These are phyloP conservation scores for Bradypus variegatus DNA, from an alignment of 2,797 vertebrate species.

Conservation along the genomic window DNA sequence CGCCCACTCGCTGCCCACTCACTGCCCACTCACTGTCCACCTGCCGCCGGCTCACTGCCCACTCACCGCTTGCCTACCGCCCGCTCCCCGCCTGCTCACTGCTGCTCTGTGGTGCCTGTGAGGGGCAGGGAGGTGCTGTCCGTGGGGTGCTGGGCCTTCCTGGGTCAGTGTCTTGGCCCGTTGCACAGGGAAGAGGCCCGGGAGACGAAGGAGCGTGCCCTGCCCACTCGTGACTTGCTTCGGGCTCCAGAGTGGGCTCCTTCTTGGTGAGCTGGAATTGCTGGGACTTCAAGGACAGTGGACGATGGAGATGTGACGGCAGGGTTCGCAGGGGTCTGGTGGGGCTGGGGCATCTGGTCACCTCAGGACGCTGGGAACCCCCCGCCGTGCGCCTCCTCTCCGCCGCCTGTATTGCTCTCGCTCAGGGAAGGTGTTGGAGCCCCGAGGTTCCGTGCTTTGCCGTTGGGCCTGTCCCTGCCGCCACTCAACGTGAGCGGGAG, in stretches of 20 bases:
- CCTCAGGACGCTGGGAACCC: background rate
- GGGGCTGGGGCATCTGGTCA: constrained; percentile 7
- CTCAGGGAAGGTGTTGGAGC: background rate
- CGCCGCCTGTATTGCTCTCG: constrained; percentile 8
- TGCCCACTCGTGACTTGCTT: constrained; percentile 4
- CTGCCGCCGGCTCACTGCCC: too few species aligned
- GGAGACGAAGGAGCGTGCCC: background rate
- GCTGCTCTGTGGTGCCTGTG: too few species aligned
- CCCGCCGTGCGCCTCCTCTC: background rate
- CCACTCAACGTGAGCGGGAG: background rate
- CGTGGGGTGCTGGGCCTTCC: too few species aligned
- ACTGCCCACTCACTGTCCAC: too few species aligned
- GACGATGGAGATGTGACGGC: constrained; percentile 8
- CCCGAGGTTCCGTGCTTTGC: too few species aligned
- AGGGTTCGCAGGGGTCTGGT: constrained; percentile 42
- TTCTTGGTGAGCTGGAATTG: background rate
- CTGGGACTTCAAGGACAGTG: background rate
- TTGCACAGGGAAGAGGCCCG: background rate
- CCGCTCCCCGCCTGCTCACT: too few species aligned
- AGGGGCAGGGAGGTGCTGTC: too few species aligned
- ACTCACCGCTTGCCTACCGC: too few species aligned
- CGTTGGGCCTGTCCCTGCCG: too few species aligned
- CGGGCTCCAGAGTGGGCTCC: background rate
- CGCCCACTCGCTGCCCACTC: too few species aligned
- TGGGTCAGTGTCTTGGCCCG: background rate